A percentile compares a stretch with the other conserved stretches of the same genome.
Evolutionary conservation across 2,113 vertebrate species (phyloP).

Genomic region (Scophthalmus maximus): DNA sequence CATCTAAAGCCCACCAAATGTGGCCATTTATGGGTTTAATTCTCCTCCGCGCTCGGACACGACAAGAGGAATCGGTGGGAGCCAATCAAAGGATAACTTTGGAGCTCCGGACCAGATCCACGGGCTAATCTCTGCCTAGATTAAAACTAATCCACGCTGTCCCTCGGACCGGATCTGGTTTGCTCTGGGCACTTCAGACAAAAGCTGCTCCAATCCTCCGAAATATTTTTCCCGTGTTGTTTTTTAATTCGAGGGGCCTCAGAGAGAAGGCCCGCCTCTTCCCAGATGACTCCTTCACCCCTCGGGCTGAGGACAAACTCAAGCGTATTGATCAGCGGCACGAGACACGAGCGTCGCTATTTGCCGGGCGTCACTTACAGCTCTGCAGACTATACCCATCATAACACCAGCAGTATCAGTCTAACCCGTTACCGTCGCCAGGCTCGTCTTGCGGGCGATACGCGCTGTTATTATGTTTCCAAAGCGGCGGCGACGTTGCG

Average conservation of each 20-base stretch:
- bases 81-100: conserved; percentile 10
- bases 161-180: conserved; percentile 46
- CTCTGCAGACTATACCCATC: background rate
- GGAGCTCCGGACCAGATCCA: conserved; percentile 20
- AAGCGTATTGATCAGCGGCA: background rate
- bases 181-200: conserved; percentile 34
- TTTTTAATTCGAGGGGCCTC: conserved; percentile 15
- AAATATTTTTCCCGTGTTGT: background rate
- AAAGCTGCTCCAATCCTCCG: conserved; percentile 38
- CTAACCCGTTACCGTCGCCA: no score
- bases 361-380: background rate
- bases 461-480: no score
- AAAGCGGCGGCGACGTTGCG: no score
- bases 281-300: background rate
- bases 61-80: conserved; percentile 21
- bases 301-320: background rate
- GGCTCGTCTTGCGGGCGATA: no score
- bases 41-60: conserved; percentile 20
- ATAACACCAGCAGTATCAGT: no score
- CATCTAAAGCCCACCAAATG: background rate
- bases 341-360: background rate
- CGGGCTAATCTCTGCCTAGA: conserved; percentile 30
- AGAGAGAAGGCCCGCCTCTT: no score
- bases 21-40: background rate
- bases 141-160: conserved; percentile 47